Base-by-base conservation (phyloP, 2,888 invertebrate species). In the Leptopilina syphax region DNA sequence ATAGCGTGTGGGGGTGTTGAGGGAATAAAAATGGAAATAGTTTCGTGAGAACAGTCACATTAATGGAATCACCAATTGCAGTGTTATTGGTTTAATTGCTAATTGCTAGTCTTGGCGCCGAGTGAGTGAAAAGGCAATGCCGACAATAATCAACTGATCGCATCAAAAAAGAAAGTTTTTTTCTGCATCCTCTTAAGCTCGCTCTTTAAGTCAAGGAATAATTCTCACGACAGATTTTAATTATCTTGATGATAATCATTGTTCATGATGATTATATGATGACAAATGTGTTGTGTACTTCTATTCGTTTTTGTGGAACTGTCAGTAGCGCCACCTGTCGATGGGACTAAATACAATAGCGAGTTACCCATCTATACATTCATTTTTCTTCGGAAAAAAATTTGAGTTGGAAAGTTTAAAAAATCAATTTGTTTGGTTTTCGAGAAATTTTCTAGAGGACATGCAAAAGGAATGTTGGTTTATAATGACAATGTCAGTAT, bases 21-120 rank as follows among this genome's bases (percentile, higher is more conserved):
- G 24, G 10, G 57, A 8, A 34, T 57, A 73, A 50, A 27, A 70
- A 73, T 73, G 57, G 73, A 73, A 73, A 73, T 73, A 57, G 57
- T 57, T 73, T 41, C 73, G 73, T 73, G 73, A 73, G 73, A 73
- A 73, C 57, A n/a, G 41, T 57, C 73, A 73, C 73, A 88, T 89
- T 88, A 89, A 91, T 87, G 88, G 88, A 89, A 90, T 89, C 89
- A 88, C 87, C 89, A 91, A 90, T 90, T 90, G 90, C 88, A 86
- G 85, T 85, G 85, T 90, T 90, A 91, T 90, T 90, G 89, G 88
- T 91, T 91, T 88, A 90, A 90, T 90, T 90, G 89, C 87, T 90
- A 91, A 91, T 91, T 91, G 90, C 89, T 87, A 89, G 87, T 86
- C 85, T 73, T 57, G 73, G 73, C 73, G 73, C 73, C 57, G 18